Evolutionary conservation across 2,797 vertebrate species (phyloP).

Genomic region (Pseudochromis fuscus): DNA sequence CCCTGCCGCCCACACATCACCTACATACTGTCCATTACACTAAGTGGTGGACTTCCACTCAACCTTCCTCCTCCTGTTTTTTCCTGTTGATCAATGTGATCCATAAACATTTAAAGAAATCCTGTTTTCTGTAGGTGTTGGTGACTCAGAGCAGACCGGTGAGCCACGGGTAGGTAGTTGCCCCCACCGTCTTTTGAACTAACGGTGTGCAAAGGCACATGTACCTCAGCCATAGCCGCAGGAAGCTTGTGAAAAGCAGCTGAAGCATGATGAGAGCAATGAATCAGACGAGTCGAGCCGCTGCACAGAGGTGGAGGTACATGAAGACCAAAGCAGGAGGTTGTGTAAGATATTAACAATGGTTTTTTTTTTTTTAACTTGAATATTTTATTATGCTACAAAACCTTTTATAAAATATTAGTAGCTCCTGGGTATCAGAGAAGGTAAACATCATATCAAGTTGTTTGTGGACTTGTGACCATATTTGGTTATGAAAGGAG

Average conservation of each 20-base stretch:
- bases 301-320: not conserved
- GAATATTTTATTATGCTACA: too few relatives aligned
- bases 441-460: too few relatives aligned
- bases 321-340: not conserved
- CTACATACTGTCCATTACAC: slow-evolving; percentile 6
- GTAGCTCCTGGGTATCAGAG: too few relatives aligned
- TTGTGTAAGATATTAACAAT: not conserved
- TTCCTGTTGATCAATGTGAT: slow-evolving; percentile 27
- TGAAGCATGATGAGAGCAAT: slow-evolving; percentile 18
- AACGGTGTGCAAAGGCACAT: slow-evolving; percentile 32
- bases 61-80: slow-evolving; percentile 9
- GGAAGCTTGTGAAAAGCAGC: slow-evolving; percentile 34
- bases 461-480: too few relatives aligned
- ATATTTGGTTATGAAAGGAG: too few relatives aligned
- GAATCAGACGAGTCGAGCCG: slow-evolving; percentile 37
- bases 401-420: slow-evolving; percentile 1
- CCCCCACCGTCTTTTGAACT: slow-evolving; percentile 48
- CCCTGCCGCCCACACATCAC: slow-evolving; percentile 29
- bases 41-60: slow-evolving; percentile 2
- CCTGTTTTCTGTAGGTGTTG: slow-evolving; percentile 39
- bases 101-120: slow-evolving; percentile 37
- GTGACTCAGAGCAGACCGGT: slow-evolving; percentile 59
- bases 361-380: too few relatives aligned
- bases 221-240: slow-evolving; percentile 18
- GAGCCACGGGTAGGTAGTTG: slow-evolving; percentile 38